phyloP scores from a whole-genome alignment of 2,797 vertebrate genomes.

The Crenuchus spilurus region DNA sequence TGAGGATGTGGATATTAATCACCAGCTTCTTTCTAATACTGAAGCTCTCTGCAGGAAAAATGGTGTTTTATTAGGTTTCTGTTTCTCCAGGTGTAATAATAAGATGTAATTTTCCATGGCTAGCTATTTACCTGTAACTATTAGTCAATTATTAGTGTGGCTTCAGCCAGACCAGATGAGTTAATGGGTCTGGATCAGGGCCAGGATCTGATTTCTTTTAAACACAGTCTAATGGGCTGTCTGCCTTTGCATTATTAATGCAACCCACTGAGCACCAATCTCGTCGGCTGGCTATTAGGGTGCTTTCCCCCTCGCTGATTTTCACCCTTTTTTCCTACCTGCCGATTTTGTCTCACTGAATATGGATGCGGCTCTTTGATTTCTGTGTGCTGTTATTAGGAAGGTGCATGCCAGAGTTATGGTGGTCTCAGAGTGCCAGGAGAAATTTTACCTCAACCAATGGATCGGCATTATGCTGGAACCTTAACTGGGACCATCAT shows the following conservation, averaged over 20 bases:
- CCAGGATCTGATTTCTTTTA: conserved; percentile 75
- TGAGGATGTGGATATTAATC: conserved; percentile 49
- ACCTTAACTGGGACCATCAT: background rate
- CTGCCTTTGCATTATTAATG: conserved; percentile 73
- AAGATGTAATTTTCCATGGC: conserved; percentile 44
- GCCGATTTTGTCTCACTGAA: conserved; percentile 44
- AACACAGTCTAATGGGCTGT: conserved; percentile 74
- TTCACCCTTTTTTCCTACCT: conserved; percentile 59
- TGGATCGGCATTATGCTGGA: background rate
- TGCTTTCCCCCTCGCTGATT: conserved; percentile 68
- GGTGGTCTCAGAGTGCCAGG: background rate
- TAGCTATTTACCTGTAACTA: conserved; percentile 72
- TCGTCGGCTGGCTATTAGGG: conserved; percentile 59
- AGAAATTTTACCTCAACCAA: background rate
- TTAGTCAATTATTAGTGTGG: conserved; percentile 74
- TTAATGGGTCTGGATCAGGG: conserved; percentile 73
- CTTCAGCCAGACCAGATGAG: conserved; percentile 64
- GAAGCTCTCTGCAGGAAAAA: conserved; percentile 13
- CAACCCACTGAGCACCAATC: conserved; percentile 58
- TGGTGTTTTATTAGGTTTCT: conserved; percentile 32
- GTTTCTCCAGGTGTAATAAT: conserved; percentile 16
- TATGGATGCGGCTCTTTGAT: conserved; percentile 61
- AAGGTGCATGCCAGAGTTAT: background rate
- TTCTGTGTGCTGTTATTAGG: conserved; percentile 25
- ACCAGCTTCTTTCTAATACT: conserved; percentile 16